phyloP scores from a whole-genome alignment of 2,113 vertebrate species.

The Chloropsis hardwickii region DNA sequence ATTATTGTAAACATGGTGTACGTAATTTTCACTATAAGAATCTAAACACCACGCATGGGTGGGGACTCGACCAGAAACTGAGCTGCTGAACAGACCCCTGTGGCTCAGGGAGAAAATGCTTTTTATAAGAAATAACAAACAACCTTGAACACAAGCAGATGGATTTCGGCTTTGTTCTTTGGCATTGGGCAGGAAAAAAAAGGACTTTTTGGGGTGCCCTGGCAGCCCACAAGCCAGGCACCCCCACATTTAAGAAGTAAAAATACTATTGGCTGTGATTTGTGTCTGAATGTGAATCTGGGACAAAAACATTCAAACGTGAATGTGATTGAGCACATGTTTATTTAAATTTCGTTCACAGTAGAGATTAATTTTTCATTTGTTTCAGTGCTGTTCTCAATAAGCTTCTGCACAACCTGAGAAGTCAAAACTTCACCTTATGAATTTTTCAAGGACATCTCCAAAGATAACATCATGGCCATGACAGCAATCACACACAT shows the following conservation, averaged over 20 bases:
- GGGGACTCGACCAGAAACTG: no score
- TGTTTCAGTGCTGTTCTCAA: background rate
- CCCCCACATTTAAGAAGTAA: background rate
- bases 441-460: background rate
- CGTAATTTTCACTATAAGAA: no score
- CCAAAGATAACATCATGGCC: background rate
- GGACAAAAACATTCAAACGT: background rate
- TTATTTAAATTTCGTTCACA: background rate
- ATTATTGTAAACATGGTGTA: no score
- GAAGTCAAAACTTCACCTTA: background rate
- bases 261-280: background rate
- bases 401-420: background rate
- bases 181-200: no score
- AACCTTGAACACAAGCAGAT: no score
- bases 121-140: no score
- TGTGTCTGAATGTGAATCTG: background rate
- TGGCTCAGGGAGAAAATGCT: no score
- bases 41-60: no score
- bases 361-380: background rate
- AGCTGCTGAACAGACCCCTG: no score
- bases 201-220: no score
- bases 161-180: no score
- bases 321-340: background rate
- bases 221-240: no score
- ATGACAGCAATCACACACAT: accelerated